These are phyloP conservation scores for Hydrotaea cyrtoneurina DNA, from an alignment of 2,888 invertebrate genomes.

Conservation along the genomic window DNA sequence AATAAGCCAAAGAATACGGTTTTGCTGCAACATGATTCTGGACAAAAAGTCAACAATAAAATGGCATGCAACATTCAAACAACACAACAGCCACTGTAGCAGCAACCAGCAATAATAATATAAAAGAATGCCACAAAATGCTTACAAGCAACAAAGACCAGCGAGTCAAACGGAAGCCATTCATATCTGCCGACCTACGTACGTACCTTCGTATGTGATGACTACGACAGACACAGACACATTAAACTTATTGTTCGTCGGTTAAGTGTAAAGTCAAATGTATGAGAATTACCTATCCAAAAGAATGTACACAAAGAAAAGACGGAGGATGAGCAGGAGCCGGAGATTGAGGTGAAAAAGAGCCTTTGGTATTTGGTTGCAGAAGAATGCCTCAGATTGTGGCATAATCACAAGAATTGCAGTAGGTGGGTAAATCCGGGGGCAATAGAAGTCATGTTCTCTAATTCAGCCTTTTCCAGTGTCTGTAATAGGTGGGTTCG, in stretches of 20 bases:
- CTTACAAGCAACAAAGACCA: background rate
- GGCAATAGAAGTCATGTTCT: conserved; percentile 41
- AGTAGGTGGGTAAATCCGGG: background rate
- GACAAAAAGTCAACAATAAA: conserved; percentile 19
- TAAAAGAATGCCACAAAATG: conserved; percentile 35
- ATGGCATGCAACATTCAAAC: background rate
- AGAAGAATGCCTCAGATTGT: conserved; percentile 53
- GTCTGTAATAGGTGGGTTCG: background rate
- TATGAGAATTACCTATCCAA: conserved; percentile 9
- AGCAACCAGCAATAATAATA: conserved; percentile 30
- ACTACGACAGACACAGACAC: conserved; percentile 13
- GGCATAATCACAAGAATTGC: conserved; percentile 50
- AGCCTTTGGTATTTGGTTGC: conserved; percentile 24
- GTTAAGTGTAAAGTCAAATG: conserved; percentile 41
- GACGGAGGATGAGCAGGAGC: background rate
- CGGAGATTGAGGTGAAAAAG: background rate
- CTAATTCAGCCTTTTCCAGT: conserved; percentile 9
- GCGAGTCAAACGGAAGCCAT: background rate
- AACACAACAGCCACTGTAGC: background rate
- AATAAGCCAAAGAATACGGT: conserved; percentile 20
- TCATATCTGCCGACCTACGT: conserved; percentile 36
- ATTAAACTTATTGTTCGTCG: conserved; percentile 38
- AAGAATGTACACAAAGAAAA: background rate
- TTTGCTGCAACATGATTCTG: conserved; percentile 40
- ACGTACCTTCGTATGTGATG: background rate